Conservation (phyloP, 2,888 invertebrate genomes). For the Xanthorhoe designata region DNA sequence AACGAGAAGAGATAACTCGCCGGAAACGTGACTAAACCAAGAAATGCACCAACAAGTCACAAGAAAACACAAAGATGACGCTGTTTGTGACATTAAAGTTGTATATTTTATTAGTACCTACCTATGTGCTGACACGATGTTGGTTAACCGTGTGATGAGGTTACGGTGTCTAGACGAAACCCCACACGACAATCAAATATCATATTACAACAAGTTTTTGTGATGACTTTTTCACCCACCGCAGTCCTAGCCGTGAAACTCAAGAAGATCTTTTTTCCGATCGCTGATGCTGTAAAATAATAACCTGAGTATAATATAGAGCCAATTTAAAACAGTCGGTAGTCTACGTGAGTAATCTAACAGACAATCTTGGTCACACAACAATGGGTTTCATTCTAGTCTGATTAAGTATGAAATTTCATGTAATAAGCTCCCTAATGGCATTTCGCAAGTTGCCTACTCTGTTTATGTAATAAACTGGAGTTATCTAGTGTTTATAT, state of each 20-base stretch:
- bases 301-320: conserved; percentile 41
- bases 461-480: conserved; percentile 31
- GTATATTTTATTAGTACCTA: background rate
- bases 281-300: conserved; percentile 63
- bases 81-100: conserved; percentile 10
- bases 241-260: conserved; percentile 72
- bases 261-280: conserved; percentile 72
- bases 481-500: conserved; percentile 44
- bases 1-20: conserved; percentile 61
- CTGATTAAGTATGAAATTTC: conserved; percentile 28
- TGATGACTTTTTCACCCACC: conserved; percentile 65
- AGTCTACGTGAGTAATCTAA: conserved; percentile 45
- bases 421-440: conserved; percentile 30
- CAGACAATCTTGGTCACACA: conserved; percentile 34
- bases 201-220: conserved; percentile 66
- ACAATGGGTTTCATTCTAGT: conserved; percentile 32
- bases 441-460: conserved; percentile 26
- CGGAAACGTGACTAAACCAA: conserved; percentile 56
- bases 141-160: conserved; percentile 61
- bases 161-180: conserved; percentile 75
- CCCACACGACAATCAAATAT: conserved; percentile 68
- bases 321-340: conserved; percentile 47
- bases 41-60: conserved; percentile 34
- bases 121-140: conserved; percentile 24
- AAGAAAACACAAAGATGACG: conserved; percentile 24